A percentile compares a stretch with the other conserved stretches of the same genome.
phyloP scores from a whole-genome alignment of 2,113 vertebrate genomes.

The Cyphomyrus discorhynchus region DNA sequence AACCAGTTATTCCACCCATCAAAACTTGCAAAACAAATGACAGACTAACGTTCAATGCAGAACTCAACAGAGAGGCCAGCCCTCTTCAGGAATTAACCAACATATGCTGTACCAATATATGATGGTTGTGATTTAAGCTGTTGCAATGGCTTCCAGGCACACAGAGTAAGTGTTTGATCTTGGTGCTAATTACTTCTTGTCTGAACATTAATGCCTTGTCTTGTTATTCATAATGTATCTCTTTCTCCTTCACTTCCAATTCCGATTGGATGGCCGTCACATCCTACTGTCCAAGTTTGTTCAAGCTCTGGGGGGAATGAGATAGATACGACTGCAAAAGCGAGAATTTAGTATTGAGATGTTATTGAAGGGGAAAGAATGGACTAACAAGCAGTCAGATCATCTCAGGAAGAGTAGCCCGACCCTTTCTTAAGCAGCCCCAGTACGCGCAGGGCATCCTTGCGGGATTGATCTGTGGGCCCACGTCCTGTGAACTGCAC shows the following conservation, averaged over 20 bases:
- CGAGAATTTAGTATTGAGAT: not conserved
- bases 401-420: not conserved
- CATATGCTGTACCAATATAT: not conserved
- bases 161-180: not conserved
- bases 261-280: not conserved
- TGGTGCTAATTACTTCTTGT: not conserved
- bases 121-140: not conserved
- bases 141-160: not conserved
- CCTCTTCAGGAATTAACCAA: conserved; percentile 1
- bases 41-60: not conserved
- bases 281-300: not conserved
- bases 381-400: not conserved
- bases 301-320: not conserved
- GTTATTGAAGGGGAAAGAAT: not conserved
- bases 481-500: conserved; percentile 85
- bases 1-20: not conserved
- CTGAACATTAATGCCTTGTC: not conserved
- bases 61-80: not conserved
- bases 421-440: conserved; percentile 78
- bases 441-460: conserved; percentile 79
- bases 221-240: not conserved
- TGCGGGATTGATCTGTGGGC: conserved; percentile 74
- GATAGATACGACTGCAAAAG: not conserved
- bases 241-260: not conserved
- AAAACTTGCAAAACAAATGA: not conserved